Evolutionary conservation across 2,113 vertebrate species (phyloP), one percentile per base, ranked within the genome.

Genomic region (Phoenicopterus ruber): DNA sequence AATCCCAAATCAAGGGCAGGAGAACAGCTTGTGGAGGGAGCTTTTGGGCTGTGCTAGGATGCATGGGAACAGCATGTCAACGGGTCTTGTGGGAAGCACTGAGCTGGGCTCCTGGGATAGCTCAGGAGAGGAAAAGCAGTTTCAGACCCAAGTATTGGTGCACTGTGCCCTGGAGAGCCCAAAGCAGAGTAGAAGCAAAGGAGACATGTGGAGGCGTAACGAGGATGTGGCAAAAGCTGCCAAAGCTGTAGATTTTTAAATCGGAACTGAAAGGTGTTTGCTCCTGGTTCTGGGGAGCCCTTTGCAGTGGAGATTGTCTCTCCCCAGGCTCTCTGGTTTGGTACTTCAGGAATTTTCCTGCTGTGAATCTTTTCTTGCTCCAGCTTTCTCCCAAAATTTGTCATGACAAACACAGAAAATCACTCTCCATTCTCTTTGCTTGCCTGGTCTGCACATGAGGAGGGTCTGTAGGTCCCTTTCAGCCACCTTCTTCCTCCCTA

Each of bases 151-250:
- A 13, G 7, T 49, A 17, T 52, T 63, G 26, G 6, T 63, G 22
- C 17, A 5, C 0, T 52, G 72, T 12, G 4, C 59, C 69, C 50
- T 70, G 34, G 29, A 73, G 40, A 84, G 10, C 29, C 26, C 57
- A 55, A 66, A 76, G 44, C 19, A 59, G 17, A 5, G 31, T 26
- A 67, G 44, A 52, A 29, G 12, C 20, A 54, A 59, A 31, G 26
- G 15, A 55, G 31, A 38, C 7, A 21, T 0, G 0, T 44, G 3
- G 52, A 54, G 10, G 3, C 47, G 9, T 69, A 65, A 55, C 16
- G 77, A 73, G 52, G 13, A 44, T 26, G 12, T 6, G 38, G 15
- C 8, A 79, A 91, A 88, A 82, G 16, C 46, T 82, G 32, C 29
- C 47, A 26, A 36, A 83, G 13, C 32, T 52, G 9, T 38, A 26